Conservation (phyloP, 2,888 invertebrate species). For the Eupithecia abbreviata region DNA sequence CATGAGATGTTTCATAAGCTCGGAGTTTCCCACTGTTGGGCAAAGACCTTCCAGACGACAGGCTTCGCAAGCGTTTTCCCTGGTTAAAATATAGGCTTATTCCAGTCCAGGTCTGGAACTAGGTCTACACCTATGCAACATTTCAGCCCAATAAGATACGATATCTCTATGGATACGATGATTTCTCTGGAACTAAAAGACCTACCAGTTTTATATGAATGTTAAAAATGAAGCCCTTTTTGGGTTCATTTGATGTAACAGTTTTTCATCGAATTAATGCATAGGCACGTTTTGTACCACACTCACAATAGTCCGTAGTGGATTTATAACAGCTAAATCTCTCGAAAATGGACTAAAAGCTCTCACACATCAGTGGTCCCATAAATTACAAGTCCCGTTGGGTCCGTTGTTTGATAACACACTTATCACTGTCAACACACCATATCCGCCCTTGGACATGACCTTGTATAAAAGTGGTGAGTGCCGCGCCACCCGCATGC, state of each 20-base stretch:
- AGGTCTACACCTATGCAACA: too few relatives aligned
- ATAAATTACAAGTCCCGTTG: neutral
- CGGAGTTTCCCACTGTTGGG: too few relatives aligned
- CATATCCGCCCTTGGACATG: neutral
- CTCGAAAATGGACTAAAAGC: slow-evolving; percentile 9
- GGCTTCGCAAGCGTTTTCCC: too few relatives aligned
- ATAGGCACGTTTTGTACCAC: slow-evolving; percentile 9
- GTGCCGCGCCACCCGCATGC: too few relatives aligned
- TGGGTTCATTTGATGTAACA: neutral
- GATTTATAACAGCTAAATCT: neutral
- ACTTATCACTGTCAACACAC: neutral
- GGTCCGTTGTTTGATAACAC: neutral
- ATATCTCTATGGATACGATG: too few relatives aligned
- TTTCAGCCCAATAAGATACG: too few relatives aligned
- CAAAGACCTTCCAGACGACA: too few relatives aligned
- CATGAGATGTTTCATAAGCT: too few relatives aligned
- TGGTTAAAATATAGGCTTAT: too few relatives aligned
- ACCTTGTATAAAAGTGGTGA: too few relatives aligned
- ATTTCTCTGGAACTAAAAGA: neutral
- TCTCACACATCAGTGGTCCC: neutral
- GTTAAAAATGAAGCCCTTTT: neutral
- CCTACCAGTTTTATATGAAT: neutral
- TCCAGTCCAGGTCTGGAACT: too few relatives aligned
- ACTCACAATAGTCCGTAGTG: neutral
- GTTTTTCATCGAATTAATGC: neutral